Conservation (phyloP, 1,140 invertebrate genomes). For the Ruditapes philippinarum region DNA sequence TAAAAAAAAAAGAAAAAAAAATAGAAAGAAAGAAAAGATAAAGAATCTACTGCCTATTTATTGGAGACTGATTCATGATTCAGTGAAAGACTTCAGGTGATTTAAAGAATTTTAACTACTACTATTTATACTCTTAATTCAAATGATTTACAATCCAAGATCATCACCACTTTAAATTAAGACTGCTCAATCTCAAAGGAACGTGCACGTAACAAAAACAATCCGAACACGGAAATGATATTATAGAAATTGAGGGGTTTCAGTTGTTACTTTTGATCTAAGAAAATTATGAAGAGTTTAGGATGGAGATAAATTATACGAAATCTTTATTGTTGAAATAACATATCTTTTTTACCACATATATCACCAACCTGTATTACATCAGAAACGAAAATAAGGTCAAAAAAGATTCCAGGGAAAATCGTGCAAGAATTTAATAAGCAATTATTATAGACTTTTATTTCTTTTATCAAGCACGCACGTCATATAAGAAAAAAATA, state of each 20-base stretch:
- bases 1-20: neutral
- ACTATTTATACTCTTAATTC: neutral
- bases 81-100: neutral
- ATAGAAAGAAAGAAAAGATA: neutral
- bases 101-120: constrained; percentile 1
- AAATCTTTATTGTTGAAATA: constrained; percentile 33
- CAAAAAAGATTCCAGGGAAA: neutral
- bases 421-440: constrained; percentile 30
- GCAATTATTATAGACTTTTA: constrained; percentile 23
- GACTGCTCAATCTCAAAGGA: neutral
- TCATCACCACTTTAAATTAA: neutral
- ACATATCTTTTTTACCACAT: constrained; percentile 8
- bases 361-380: constrained; percentile 7
- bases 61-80: neutral
- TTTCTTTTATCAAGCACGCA: neutral
- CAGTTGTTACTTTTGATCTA: no score
- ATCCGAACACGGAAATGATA: neutral
- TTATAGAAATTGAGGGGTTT: no score
- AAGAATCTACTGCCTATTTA: neutral
- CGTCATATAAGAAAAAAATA: neutral
- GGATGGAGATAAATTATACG: neutral
- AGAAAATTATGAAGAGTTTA: neutral
- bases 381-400: neutral
- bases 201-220: neutral
- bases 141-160: neutral